Evolutionary conservation across 2,797 vertebrate species (phyloP).

Genomic region (Hoplostethus mediterraneus): DNA sequence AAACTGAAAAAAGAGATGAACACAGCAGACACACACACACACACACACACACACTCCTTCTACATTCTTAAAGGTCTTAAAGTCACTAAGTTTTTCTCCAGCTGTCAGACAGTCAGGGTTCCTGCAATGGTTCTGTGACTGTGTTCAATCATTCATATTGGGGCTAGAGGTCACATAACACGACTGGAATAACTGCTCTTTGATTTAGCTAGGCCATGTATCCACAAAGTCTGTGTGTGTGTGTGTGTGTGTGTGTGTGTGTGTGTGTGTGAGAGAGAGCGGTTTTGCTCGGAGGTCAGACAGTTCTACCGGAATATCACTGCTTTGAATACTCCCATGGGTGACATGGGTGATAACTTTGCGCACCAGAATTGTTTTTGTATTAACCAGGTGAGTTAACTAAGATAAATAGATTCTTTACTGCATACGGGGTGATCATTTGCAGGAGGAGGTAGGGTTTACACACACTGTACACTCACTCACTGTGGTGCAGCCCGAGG

Average conservation of each 20-base stretch:
- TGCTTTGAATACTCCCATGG: slow-evolving; percentile 50
- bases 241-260: slow-evolving; percentile 19
- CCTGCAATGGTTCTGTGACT: slow-evolving; percentile 59
- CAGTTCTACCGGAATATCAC: slow-evolving; percentile 40
- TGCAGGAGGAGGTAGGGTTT: not conserved
- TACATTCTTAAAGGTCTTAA: slow-evolving; percentile 47
- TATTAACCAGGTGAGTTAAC: slow-evolving; percentile 4
- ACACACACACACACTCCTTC: not conserved
- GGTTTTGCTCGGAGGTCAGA: slow-evolving; percentile 47
- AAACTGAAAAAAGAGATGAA: not conserved
- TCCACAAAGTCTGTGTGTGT: slow-evolving; percentile 34
- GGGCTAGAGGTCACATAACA: slow-evolving; percentile 66
- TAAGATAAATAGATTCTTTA: not conserved
- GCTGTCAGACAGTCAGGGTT: slow-evolving; percentile 50
- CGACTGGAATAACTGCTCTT: slow-evolving; percentile 70
- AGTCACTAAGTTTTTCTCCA: slow-evolving; percentile 61
- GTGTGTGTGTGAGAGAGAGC: slow-evolving; percentile 26
- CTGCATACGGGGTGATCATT: not conserved
- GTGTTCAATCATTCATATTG: slow-evolving; percentile 75
- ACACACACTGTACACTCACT: not conserved
- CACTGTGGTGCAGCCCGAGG: not conserved
- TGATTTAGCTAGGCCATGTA: slow-evolving; percentile 60
- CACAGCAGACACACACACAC: not conserved
- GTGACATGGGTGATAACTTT: slow-evolving; percentile 19
- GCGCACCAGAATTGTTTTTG: slow-evolving; percentile 19